Evolutionary conservation across 2,888 invertebrate genomes (phyloP).

Genomic region (Halictus ligatus): DNA sequence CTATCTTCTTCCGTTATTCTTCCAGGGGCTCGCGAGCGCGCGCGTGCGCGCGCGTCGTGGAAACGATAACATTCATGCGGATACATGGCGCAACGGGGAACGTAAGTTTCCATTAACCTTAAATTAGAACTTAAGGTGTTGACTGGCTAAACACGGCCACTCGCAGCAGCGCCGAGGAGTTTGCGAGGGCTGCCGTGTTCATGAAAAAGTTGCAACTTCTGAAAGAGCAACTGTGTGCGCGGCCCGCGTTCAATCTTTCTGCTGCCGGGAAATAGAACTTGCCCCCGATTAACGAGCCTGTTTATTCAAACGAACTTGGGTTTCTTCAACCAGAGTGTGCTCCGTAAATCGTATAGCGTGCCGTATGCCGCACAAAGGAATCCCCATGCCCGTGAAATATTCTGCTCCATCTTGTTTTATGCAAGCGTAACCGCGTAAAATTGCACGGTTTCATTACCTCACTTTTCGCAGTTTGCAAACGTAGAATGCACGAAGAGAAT

Average conservation of each 20-base stretch:
- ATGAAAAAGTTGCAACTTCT: slow-evolving; percentile 31
- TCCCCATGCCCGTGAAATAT: slow-evolving; percentile 14
- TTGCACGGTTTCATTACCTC: slow-evolving; percentile 5
- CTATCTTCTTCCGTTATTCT: background rate
- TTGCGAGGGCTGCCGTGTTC: background rate
- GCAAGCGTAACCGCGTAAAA: background rate
- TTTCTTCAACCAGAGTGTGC: slow-evolving; percentile 20
- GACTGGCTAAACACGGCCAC: slow-evolving; percentile 15
- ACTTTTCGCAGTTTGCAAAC: background rate
- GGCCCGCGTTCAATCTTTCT: slow-evolving; percentile 16
- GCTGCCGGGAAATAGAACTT: slow-evolving; percentile 22
- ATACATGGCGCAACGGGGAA: background rate
- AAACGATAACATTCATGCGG: background rate
- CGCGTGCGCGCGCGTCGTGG: background rate
- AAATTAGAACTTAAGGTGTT: slow-evolving; percentile 39
- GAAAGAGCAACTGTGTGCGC: slow-evolving; percentile 31
- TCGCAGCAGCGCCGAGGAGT: background rate
- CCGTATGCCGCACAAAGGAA: background rate
- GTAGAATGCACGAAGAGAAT: background rate
- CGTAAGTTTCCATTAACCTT: slow-evolving; percentile 37
- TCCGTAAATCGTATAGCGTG: slow-evolving; percentile 24
- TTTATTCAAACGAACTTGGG: slow-evolving; percentile 45
- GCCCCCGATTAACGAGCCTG: slow-evolving; percentile 43
- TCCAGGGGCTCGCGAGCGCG: background rate
- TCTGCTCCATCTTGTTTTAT: slow-evolving; percentile 9